Evolutionary conservation across 2,888 invertebrate genomes (phyloP).

Genomic region (Abrostola tripartita): DNA sequence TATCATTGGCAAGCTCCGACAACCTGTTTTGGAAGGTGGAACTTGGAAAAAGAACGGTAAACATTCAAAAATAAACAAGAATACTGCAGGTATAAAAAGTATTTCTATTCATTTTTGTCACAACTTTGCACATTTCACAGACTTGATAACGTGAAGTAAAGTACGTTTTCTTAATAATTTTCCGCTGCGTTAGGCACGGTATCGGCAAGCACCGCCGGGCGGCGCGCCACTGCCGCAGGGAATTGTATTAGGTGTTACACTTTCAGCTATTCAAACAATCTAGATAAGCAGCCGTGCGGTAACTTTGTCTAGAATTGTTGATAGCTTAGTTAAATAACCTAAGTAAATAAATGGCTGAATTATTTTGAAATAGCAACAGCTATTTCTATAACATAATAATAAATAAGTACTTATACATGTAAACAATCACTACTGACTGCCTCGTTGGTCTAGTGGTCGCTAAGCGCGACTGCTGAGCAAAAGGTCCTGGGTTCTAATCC

Average conservation of each 20-base stretch:
- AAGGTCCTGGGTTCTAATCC: no score
- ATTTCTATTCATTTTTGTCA: background rate
- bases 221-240: constrained; percentile 1
- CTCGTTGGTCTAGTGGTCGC: no score
- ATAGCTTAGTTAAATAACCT: background rate
- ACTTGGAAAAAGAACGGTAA: no score
- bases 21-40: no score
- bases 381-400: no score
- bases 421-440: no score
- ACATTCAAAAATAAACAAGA: no score
- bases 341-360: background rate
- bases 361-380: no score
- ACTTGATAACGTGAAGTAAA: constrained; percentile 25
- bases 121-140: constrained; percentile 1
- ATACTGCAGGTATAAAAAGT: no score
- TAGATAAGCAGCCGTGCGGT: constrained; percentile 28
- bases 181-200: constrained; percentile 47
- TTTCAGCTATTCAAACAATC: constrained; percentile 41
- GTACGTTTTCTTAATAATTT: constrained; percentile 48
- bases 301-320: constrained; percentile 5
- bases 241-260: constrained; percentile 17
- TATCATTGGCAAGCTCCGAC: no score
- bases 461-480: no score
- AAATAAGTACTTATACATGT: no score
- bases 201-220: constrained; percentile 22